Evolutionary conservation across 2,888 invertebrate species (phyloP), one percentile per base, ranked within the genome.

Genomic region (Emmelina monodactyla): DNA sequence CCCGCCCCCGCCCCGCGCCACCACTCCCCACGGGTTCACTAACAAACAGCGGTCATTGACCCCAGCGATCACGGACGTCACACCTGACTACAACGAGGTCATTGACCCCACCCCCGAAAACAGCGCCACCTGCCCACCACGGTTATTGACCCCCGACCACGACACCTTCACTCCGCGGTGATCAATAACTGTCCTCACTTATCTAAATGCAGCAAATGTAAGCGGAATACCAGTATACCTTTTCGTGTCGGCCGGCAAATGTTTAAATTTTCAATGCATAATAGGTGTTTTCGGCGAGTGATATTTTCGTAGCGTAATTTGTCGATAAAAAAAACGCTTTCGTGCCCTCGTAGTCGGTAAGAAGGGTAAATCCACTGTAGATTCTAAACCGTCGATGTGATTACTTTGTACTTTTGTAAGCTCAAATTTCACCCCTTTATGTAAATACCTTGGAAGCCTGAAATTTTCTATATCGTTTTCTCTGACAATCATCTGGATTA

Each of bases 331-430:
- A 25, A 10, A 4, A 11, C 25, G 9, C 11, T 11, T 73, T 75
- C 72, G 69, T 67, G 70, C 73, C 64, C 68, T 65, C 69, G 63
- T 67, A 66, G 68, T 70, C 72, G 75, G 70, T 66, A 57, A 70
- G 62, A 66, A 69, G 68, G 69, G 73, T 71, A 69, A 71, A 70
- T 73, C 72, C 68, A 58, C 68, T 62, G 72, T 72, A 69, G 64
- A 66, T 66, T 69, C 67, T 62, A 58, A 63, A 69, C 70, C 73
- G 68, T 71, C 65, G 71, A 68, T 69, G 75, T 73, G 68, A 71
- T 75, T 66, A 65, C 66, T 76, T 76, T 75, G 72, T 78, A 78
- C 73, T 76, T 78, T 75, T 76, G 72, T 78, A 76, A 75, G 75
- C 71, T 76, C 78, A 70, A 72, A 73, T 68, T 68, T 62, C 65